Conservation (phyloP, 2,113 vertebrate genomes). For the Microtus montanus region DNA sequence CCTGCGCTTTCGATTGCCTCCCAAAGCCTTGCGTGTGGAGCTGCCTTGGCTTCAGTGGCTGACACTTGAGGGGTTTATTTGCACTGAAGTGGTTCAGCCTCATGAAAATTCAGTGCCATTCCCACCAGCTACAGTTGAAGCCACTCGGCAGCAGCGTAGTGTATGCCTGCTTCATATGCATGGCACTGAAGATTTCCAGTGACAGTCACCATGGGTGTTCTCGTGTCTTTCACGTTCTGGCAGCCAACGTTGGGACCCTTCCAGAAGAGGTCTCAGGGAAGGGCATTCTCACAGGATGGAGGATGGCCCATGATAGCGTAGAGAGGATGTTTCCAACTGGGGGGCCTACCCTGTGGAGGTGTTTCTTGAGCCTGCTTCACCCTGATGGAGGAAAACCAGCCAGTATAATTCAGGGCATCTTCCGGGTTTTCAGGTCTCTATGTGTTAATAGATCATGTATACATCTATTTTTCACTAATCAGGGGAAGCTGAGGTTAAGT, state of each 20-base stretch:
- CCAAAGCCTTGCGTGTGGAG: background rate
- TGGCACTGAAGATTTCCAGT: background rate
- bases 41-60: slow-evolving; percentile 5
- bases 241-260: background rate
- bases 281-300: background rate
- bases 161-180: background rate
- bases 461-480: background rate
- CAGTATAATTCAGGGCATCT: background rate
- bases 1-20: background rate
- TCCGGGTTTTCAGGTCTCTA: background rate
- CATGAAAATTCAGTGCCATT: slow-evolving; percentile 14
- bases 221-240: background rate
- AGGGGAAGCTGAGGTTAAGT: background rate
- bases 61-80: slow-evolving; percentile 19
- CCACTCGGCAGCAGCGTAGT: background rate
- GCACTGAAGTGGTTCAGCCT: background rate
- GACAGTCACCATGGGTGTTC: background rate
- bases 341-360: background rate
- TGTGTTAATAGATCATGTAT: background rate
- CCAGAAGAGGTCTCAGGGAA: background rate
- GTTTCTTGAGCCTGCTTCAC: background rate
- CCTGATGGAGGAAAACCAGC: background rate
- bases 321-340: background rate
- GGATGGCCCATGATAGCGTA: accelerated
- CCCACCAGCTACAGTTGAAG: background rate